Evolutionary conservation across 2,113 vertebrate species (phyloP).

Genomic region (Dromaius novaehollandiae): DNA sequence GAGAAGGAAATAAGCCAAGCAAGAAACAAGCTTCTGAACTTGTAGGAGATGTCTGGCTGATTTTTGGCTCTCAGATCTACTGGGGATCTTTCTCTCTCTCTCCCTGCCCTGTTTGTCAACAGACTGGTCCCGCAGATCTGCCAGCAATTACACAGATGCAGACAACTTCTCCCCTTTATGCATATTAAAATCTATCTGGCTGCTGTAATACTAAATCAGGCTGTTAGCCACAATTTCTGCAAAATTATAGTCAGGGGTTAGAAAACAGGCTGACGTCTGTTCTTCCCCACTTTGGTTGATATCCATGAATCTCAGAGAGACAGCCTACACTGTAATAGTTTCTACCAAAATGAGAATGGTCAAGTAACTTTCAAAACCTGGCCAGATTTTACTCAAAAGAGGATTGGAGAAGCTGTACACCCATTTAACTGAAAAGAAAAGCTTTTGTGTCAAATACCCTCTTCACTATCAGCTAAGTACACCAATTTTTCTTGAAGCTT

Average conservation of each 20-base stretch:
- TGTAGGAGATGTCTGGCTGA: neutral
- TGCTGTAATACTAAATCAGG: neutral
- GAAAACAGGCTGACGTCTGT: neutral
- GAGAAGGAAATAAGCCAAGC: conserved; percentile 19
- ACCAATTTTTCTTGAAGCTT: neutral
- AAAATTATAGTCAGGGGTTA: neutral
- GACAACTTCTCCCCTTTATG: neutral
- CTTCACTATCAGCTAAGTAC: neutral
- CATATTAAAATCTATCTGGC: neutral
- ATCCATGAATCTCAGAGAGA: neutral
- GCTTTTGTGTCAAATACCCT: neutral
- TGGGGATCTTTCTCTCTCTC: neutral
- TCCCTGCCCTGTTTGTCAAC: neutral
- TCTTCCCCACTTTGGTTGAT: neutral
- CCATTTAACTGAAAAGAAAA: neutral
- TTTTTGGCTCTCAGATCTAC: neutral
- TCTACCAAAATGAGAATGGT: neutral
- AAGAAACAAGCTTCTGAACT: conserved; percentile 24
- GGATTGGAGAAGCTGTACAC: neutral
- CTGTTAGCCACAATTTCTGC: neutral
- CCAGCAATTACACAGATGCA: neutral
- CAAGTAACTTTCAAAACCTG: neutral
- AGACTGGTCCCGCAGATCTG: neutral
- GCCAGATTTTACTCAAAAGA: neutral
- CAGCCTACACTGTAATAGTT: neutral